Base-by-base conservation (phyloP, 2,888 invertebrate species). In the Idaea biselata region DNA sequence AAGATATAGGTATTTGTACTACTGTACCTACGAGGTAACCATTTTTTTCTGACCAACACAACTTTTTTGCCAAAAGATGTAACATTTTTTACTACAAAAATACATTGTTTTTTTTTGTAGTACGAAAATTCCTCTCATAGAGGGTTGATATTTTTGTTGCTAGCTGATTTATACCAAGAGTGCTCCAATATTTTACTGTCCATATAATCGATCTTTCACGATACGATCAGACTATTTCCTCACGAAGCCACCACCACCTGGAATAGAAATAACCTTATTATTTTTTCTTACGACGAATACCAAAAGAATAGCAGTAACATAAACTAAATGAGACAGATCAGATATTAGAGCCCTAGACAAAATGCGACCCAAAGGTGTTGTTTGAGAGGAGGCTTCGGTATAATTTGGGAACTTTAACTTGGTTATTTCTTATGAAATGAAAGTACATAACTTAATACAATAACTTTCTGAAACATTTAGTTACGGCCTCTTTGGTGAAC, bases 311-410 rank as follows among this genome's bases (percentile, higher is more conserved):
- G 63, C 63, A 74, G 70, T 65, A 68, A 74, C 74, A 72, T 73
- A 74, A 79, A 80, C 72, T 77, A 79, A 76, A 80, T 76, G 79
- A 76, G 73, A 75, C 71, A 74, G 70, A 77, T 77, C 61, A 71
- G 66, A 72, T 73, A 73, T 67, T 25, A 69, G 68, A 44, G 44
- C 44, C 65, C 68, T 71, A 66, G 74, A 79, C 75, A 76, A 79
- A 83, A 81, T 84, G 81, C 71, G 79, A 71, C 86, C 85, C 86
- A 68, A 69, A 81, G 84, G 87, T 78, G 75, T 77, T 80, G 80
- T 86, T 82, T 72, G 76, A 69, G 71, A 70, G 73, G 76, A 73
- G 77, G 73, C 68, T 73, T 66, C 70, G 68, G 74, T 77, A 76
- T 75, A 79, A 78, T 77, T 78, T 72, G 66, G 71, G 71, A 75